Evolutionary conservation across 2,113 vertebrate genomes (phyloP).

Genomic region (Sapajus apella): DNA sequence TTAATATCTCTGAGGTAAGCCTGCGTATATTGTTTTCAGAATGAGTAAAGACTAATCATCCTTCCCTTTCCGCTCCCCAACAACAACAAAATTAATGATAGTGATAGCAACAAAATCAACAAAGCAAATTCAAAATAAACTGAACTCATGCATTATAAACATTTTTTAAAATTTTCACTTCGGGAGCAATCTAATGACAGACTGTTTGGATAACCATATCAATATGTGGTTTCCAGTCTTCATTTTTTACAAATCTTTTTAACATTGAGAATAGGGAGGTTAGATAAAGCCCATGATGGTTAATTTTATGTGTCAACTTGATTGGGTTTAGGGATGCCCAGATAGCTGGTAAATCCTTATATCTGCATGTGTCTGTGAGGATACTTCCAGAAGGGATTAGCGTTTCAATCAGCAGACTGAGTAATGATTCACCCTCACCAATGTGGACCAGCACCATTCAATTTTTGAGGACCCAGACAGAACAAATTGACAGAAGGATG

Average conservation of each 20-base stretch:
- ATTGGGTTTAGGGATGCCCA: background rate
- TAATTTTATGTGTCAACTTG: background rate
- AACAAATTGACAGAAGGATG: background rate
- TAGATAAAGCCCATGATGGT: background rate
- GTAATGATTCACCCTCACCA: background rate
- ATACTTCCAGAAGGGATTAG: background rate
- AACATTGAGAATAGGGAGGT: background rate
- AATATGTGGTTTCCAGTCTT: background rate
- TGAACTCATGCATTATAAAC: background rate
- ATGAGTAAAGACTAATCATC: background rate
- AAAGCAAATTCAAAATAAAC: background rate
- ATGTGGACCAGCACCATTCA: too few relatives aligned
- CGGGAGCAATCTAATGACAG: background rate
- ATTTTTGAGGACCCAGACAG: too few relatives aligned
- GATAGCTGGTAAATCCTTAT: background rate
- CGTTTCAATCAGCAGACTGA: background rate
- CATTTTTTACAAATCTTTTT: background rate
- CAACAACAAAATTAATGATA: background rate
- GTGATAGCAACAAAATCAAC: background rate
- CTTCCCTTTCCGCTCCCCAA: accelerated
- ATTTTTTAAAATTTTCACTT: background rate
- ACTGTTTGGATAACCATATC: background rate
- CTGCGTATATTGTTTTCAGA: background rate
- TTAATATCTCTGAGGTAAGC: background rate
- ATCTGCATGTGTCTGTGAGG: background rate